These are phyloP conservation scores for Watsonalla cultraria DNA, from an alignment of 2,888 invertebrate species.

Conservation along the genomic window DNA sequence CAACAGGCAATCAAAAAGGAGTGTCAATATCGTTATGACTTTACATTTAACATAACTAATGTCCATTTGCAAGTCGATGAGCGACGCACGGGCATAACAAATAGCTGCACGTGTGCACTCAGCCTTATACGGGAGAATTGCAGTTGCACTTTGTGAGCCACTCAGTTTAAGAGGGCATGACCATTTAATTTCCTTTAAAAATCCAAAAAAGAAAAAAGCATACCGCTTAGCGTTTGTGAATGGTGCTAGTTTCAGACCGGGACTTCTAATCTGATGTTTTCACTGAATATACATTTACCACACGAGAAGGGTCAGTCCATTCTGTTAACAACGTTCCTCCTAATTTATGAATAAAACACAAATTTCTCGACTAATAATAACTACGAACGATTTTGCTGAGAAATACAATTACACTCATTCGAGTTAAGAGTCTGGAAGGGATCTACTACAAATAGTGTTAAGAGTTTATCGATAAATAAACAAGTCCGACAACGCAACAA, in stretches of 20 bases:
- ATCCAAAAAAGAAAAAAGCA: slow-evolving; percentile 19
- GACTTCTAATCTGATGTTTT: neutral
- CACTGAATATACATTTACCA: neutral
- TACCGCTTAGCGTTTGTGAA: slow-evolving; percentile 11
- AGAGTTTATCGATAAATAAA: too few species aligned
- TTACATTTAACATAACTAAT: neutral
- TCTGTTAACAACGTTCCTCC: too few species aligned
- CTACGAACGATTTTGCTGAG: too few species aligned
- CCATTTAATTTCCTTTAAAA: slow-evolving; percentile 23
- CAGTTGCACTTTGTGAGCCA: slow-evolving; percentile 30
- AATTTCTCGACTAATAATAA: too few species aligned
- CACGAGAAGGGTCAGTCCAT: too few species aligned
- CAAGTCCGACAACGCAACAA: too few species aligned
- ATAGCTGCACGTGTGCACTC: slow-evolving; percentile 10
- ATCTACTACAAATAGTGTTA: too few species aligned
- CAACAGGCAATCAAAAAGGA: neutral
- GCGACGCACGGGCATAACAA: neutral
- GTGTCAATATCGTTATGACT: neutral
- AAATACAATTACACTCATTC: too few species aligned
- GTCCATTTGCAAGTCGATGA: neutral
- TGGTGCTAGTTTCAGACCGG: slow-evolving; percentile 3
- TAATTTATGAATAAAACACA: too few species aligned
- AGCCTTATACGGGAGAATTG: slow-evolving; percentile 26
- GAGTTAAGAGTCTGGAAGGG: too few species aligned
- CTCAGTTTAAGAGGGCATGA: slow-evolving; percentile 28